Evolutionary conservation across 2,113 vertebrate species (phyloP).

Genomic region (Carassius auratus): DNA sequence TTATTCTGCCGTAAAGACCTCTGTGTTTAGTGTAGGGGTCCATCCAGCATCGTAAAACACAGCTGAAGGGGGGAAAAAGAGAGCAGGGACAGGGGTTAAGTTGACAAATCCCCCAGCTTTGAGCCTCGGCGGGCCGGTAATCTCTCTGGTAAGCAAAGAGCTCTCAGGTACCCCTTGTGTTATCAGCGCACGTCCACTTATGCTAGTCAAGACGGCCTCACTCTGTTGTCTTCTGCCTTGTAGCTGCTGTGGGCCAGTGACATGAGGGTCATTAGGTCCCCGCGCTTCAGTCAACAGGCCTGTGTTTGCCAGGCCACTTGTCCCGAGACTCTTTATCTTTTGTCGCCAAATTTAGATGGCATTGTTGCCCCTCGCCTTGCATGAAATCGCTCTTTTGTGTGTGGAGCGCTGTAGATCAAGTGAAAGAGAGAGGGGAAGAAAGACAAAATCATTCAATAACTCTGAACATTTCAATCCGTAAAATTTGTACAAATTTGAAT

Average conservation of each 20-base stretch:
- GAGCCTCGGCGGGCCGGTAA: slow-evolving; percentile 38
- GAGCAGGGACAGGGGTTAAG: slow-evolving; percentile 52
- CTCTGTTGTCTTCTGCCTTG: slow-evolving; percentile 57
- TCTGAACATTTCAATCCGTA: background rate
- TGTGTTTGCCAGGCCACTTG: slow-evolving; percentile 68
- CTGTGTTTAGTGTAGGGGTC: slow-evolving; percentile 45
- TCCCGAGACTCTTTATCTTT: slow-evolving; percentile 70
- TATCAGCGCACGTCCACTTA: slow-evolving; percentile 73
- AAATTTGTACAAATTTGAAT: background rate
- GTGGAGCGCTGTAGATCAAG: background rate
- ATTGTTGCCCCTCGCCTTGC: slow-evolving; percentile 40
- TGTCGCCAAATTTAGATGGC: slow-evolving; percentile 65
- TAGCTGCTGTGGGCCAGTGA: slow-evolving; percentile 71
- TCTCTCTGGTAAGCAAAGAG: slow-evolving; percentile 64
- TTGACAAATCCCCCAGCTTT: slow-evolving; percentile 60
- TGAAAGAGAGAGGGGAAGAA: background rate
- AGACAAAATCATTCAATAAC: background rate
- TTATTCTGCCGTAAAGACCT: slow-evolving; percentile 55
- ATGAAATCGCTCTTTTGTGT: slow-evolving; percentile 32
- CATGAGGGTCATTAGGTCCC: slow-evolving; percentile 71
- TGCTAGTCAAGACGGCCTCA: slow-evolving; percentile 70
- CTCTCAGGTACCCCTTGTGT: slow-evolving; percentile 68
- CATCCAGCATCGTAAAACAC: slow-evolving; percentile 61
- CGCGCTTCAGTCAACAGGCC: slow-evolving; percentile 70
- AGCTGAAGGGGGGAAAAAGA: slow-evolving; percentile 53